phyloP scores from a whole-genome alignment of 2,888 invertebrate genomes.

The Dioctria linearis region DNA sequence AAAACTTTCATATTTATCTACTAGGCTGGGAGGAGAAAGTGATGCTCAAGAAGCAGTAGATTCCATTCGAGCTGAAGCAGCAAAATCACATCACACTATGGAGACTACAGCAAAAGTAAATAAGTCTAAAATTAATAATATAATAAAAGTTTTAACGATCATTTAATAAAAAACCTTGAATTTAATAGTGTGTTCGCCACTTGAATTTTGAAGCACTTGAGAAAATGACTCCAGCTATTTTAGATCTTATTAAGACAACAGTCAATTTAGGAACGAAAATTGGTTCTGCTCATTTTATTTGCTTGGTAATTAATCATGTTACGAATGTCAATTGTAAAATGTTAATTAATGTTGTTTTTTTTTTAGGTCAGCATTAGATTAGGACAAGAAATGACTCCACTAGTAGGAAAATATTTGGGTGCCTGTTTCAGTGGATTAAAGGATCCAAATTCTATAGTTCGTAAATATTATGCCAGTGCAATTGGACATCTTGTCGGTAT shows the following conservation, averaged over 20 bases:
- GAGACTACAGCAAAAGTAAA: slow-evolving; percentile 86
- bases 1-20: slow-evolving; percentile 85
- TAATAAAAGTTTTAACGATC: not conserved
- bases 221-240: slow-evolving; percentile 83
- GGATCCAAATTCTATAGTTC: slow-evolving; percentile 86
- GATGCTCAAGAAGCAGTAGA: slow-evolving; percentile 85
- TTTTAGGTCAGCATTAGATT: slow-evolving; percentile 71
- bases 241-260: slow-evolving; percentile 86
- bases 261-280: slow-evolving; percentile 89
- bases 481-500: slow-evolving; percentile 87
- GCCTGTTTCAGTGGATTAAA: slow-evolving; percentile 80
- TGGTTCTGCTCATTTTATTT: slow-evolving; percentile 85
- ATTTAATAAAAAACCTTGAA: not conserved
- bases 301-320: slow-evolving; percentile 74
- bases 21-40: slow-evolving; percentile 78
- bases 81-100: slow-evolving; percentile 89
- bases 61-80: slow-evolving; percentile 83
- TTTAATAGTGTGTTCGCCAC: slow-evolving; percentile 76
- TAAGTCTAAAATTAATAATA: slow-evolving; percentile 48
- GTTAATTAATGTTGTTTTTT: slow-evolving; percentile 18
- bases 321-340: slow-evolving; percentile 59
- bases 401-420: slow-evolving; percentile 75
- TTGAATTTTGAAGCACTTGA: slow-evolving; percentile 84
- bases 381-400: slow-evolving; percentile 73
- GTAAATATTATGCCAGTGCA: slow-evolving; percentile 87